Evolutionary conservation across 1,140 invertebrate genomes (phyloP), one percentile per base, ranked within the genome.

Genomic region (Cydia fagiglandana): DNA sequence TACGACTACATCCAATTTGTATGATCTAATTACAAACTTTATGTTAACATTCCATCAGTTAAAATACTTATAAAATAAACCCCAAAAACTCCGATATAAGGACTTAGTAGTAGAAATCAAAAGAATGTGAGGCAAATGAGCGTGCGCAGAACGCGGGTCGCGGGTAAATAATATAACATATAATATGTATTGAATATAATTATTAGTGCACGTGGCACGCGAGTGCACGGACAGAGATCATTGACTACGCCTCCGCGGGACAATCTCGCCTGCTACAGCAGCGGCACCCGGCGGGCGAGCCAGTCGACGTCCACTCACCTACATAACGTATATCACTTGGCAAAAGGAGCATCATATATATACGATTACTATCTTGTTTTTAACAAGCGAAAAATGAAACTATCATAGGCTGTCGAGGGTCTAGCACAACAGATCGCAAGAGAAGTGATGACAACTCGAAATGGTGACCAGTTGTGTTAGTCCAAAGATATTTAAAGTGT

Each of bases 21-120:
- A 80, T 79, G 77, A 78, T 76, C 73, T 77, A 77, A 70, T 76
- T 66, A 78, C 78, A 81, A 76, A 78, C 76, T 80, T 80, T 82
- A 81, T 79, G 79, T 86, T 85, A 89, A 87, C 83, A 85, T 86
- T 88, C 85, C 86, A 84, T 87, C 80, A 74, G 78, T 86, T 86
- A 84, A 85, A 84, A 86, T 80, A 75, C 81, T 84, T 86, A 88
- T 83, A 73, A 84, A 82, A 80, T 84, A 83, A 86, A 85, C 80
- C 85, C 85, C 80, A 83, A 86, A 86, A 86, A 86, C 80, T 83
- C 77, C 77, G 76, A 79, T 77, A 82, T 20, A 80, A 53, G 80
- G 80, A 45, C 76, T 82, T 86, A 83, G 76, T n/a, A 47, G 70
- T 76, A 76, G 24, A 73, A 78, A 77, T 81, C 34, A 70, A 45